These are phyloP conservation scores for Neocrepidodera transversa DNA, from an alignment of 2,888 invertebrate species.

Conservation along the genomic window DNA sequence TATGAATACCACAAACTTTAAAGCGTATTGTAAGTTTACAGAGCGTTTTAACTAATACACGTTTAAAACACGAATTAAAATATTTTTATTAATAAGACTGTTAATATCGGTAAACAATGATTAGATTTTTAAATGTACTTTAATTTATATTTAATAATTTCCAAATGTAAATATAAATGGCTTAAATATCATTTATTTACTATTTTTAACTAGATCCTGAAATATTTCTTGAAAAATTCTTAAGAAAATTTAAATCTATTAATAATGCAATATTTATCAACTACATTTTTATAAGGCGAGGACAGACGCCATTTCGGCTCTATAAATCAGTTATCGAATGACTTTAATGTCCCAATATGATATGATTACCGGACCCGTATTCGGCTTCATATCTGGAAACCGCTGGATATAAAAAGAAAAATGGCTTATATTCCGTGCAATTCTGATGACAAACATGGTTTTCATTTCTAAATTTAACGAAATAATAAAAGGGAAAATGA, in stretches of 20 bases:
- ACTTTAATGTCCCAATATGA: slow-evolving; percentile 56
- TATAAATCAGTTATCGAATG: slow-evolving; percentile 55
- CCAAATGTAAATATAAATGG: no score
- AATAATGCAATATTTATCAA: slow-evolving; percentile 52
- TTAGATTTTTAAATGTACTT: no score
- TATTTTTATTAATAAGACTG: no score
- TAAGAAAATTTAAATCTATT: slow-evolving; percentile 54
- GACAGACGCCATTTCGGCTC: slow-evolving; percentile 49
- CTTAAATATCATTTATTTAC: no score
- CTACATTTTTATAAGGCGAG: slow-evolving; percentile 55
- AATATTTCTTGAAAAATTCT: no score
- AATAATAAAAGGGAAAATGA: slow-evolving; percentile 22
- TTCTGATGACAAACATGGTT: slow-evolving; percentile 27
- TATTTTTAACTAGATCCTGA: no score
- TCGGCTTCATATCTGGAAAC: slow-evolving; percentile 41
- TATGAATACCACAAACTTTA: no score
- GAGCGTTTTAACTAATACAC: no score
- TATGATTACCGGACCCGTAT: slow-evolving; percentile 52
- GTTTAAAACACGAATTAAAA: no score
- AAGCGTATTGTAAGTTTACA: no score
- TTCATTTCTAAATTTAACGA: slow-evolving; percentile 24
- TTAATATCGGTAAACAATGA: no score
- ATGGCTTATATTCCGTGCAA: slow-evolving; percentile 34
- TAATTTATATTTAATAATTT: no score
- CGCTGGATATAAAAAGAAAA: slow-evolving; percentile 43